Base-by-base conservation (phyloP, 2,888 invertebrate genomes). In the Villa cingulata region DNA sequence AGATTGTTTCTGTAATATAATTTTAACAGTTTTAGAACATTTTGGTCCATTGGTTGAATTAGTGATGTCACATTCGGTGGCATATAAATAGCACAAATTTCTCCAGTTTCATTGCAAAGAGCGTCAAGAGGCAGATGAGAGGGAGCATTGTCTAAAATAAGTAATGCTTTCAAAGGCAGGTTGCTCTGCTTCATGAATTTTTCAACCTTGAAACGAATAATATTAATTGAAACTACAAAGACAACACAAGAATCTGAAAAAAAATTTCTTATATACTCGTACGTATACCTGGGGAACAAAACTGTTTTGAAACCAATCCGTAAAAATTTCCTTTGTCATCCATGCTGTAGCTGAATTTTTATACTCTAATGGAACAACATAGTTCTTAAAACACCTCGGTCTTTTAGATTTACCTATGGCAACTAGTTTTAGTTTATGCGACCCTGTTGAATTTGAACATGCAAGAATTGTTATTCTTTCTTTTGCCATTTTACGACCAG, bases 391-490 rank as follows among this genome's bases (percentile, higher is more conserved):
- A 7, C 45, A 36, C 14, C 52, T 37, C 15, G 55, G 49, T 42
- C 52, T 54, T 16, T 49, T 51, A 10, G 51, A 46, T 36, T 52
- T 51, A 14, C 54, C 55, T 34, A 54, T 51, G 18, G 54, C 48
- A n/a, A 57, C 44, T n/a, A 52, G 48, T 40, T 45, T 49, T 9
- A 56, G 23, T 50, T 58, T 57, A 46, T 57, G 54, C 27, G 45
- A 37, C n/a, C 55, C 57, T 17, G 53, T 49, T 18, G 53, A 52
- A 48, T 58, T 56, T 10, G 51, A 43, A 40, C 56, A 56, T 15
- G 51, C 48, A 16, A 56, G 41, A 43, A 57, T 52, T 12, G 47
- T 53, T 34, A 55, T 20, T 37, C 52, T 45, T 44, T 57, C 52
- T 34, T 53, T 53, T 17, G 38, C 45, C 14, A 40, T 18, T 41